Conservation (phyloP, 2,797 vertebrate species). For the Cryptoprocta ferox region DNA sequence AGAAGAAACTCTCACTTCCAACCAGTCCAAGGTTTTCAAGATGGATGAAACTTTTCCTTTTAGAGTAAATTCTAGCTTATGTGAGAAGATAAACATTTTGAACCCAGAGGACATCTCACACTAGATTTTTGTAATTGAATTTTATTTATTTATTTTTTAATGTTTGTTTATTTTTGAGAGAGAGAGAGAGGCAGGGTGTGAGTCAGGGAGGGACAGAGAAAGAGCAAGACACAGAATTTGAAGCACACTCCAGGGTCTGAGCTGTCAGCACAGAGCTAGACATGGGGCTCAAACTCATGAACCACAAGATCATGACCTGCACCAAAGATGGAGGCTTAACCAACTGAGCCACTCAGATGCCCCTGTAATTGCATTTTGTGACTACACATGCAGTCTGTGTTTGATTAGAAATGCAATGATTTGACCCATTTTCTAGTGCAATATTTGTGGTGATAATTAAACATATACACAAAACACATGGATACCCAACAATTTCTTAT, state of each 20-base stretch:
- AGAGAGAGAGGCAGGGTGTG: too few relatives aligned
- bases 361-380: background rate
- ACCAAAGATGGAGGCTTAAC: too few relatives aligned
- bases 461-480: background rate
- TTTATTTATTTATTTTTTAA: background rate
- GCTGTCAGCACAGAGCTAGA: too few relatives aligned
- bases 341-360: too few relatives aligned
- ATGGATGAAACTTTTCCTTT: background rate
- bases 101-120: background rate
- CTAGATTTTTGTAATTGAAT: background rate
- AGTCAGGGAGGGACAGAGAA: too few relatives aligned
- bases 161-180: too few relatives aligned
- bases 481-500: background rate
- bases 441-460: background rate
- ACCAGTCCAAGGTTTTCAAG: background rate
- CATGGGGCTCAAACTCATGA: too few relatives aligned
- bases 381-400: background rate
- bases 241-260: too few relatives aligned
- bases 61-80: background rate
- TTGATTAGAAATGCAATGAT: background rate
- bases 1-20: background rate
- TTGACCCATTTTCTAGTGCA: background rate
- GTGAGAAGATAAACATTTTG: background rate
- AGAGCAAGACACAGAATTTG: too few relatives aligned
- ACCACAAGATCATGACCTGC: too few relatives aligned